Evolutionary conservation across 2,113 vertebrate species (phyloP), one percentile per base, ranked within the genome.

Genomic region (Charina bottae): DNA sequence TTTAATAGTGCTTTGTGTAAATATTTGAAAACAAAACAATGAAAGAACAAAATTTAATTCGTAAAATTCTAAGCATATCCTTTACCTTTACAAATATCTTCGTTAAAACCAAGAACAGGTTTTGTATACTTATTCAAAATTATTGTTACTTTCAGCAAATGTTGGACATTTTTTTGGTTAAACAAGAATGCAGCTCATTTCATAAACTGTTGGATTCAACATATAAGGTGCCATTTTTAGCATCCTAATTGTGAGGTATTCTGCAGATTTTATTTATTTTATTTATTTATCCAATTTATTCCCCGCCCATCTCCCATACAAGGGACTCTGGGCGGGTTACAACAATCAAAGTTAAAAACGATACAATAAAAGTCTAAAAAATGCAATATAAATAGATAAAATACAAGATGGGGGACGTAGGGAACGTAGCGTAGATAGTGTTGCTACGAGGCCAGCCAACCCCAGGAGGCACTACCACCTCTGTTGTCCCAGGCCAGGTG

Each of bases 191-290:
- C 86, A 91, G 78, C 89, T 59, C 0, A 53, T 4, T 89, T 19
- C 2, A 26, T 55, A 86, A 92, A 83, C 42, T 92, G 87, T 84
- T 60, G 26, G 28, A 6, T 64, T 1, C 64, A 56, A 3, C 72
- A 59, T 24, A 33, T 11, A 55, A 54, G 85, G 62, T 28, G 24
- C 8, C 19, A 46, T 0, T 94, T 94, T 93, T 26, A 91, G 54
- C 26, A n/a, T 78, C 91, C 95, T 90, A 54, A 46, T 62, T 62
- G 17, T 64, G 54, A 46, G 68, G 56, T 83, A 1, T 11, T 91
- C 93, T 59, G 84, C 92, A 0, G 60, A n/a, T n/a, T n/a, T n/a
- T n/a, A n/a, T n/a, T n/a, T n/a, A n/a, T n/a, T n/a, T n/a, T n/a
- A n/a, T n/a, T n/a, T n/a, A n/a, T n/a, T n/a, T n/a, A n/a, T n/a